phyloP scores from a whole-genome alignment of 2,888 invertebrate genomes.

The Tromatobia lineatoria region DNA sequence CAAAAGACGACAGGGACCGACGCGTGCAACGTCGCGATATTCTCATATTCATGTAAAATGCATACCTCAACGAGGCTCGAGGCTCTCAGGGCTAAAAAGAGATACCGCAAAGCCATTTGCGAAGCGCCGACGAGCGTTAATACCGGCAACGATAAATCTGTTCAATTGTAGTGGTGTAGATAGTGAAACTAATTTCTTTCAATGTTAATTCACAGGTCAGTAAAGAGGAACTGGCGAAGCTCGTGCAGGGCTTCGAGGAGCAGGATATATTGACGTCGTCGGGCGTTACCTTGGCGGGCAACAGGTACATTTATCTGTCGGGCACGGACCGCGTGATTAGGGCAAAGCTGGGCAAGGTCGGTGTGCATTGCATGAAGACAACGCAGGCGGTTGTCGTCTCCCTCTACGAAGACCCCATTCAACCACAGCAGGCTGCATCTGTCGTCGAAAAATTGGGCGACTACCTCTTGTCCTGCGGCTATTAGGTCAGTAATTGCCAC shows the following conservation, averaged over 20 bases:
- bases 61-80: constrained; percentile 29
- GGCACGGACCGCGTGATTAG: constrained; percentile 97
- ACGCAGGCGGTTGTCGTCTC: constrained; percentile 97
- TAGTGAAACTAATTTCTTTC: constrained; percentile 13
- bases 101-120: constrained; percentile 6
- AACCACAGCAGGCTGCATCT: constrained; percentile 98
- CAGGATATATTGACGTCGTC: constrained; percentile 95
- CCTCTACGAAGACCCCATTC: constrained; percentile 98
- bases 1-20: constrained; percentile 2
- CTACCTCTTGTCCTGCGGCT: constrained; percentile 98
- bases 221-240: constrained; percentile 96
- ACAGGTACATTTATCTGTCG: constrained; percentile 97
- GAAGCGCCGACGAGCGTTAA: constrained; percentile 3
- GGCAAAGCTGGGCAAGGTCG: constrained; percentile 97
- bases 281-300: constrained; percentile 96
- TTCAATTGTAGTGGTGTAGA: not conserved
- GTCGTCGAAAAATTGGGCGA: constrained; percentile 99
- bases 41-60: constrained; percentile 43
- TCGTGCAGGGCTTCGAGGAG: constrained; percentile 96
- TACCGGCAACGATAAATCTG: constrained; percentile 6
- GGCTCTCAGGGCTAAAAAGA: constrained; percentile 2
- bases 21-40: constrained; percentile 20
- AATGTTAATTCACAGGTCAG: constrained; percentile 89
- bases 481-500: constrained; percentile 88
- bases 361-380: constrained; percentile 98